Percentiles rank a stretch among this genome's conserved stretches.
Evolutionary conservation across 2,797 vertebrate genomes (phyloP).

Genomic region (Rallus crepitans): DNA sequence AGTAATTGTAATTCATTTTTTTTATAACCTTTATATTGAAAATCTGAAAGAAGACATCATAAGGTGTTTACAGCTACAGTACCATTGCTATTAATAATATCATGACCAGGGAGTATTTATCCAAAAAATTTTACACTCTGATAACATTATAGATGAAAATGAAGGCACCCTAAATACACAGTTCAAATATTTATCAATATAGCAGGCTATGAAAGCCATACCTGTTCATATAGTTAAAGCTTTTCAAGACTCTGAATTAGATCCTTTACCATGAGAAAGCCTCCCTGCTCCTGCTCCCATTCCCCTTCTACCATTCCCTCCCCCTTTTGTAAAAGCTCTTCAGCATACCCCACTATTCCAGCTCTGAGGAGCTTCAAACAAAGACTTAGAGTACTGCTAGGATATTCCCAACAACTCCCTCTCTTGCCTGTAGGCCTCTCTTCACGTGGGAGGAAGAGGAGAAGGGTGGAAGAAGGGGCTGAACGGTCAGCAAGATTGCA

Average conservation of each 20-base stretch:
- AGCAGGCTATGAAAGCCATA: not conserved
- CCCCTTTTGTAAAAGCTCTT: not conserved
- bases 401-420: not conserved
- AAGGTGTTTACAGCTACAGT: not conserved
- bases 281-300: not conserved
- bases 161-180: not conserved
- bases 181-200: slow-evolving; percentile 6
- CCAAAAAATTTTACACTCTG: not conserved
- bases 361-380: not conserved
- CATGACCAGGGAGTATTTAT: not conserved
- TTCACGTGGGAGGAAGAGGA: not conserved
- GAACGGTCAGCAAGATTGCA: not conserved
- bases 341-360: not conserved
- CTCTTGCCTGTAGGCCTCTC: not conserved
- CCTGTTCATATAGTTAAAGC: not conserved
- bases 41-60: not conserved
- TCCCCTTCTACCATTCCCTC: not conserved
- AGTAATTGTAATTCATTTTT: not conserved
- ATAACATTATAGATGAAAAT: not conserved
- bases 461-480: not conserved
- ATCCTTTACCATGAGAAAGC: not conserved
- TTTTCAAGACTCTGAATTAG: not conserved
- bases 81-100: not conserved
- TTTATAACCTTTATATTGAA: not conserved
- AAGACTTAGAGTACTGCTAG: not conserved